These are phyloP conservation scores for Griposia aprilina DNA, from an alignment of 2,888 invertebrate species.

Conservation along the genomic window DNA sequence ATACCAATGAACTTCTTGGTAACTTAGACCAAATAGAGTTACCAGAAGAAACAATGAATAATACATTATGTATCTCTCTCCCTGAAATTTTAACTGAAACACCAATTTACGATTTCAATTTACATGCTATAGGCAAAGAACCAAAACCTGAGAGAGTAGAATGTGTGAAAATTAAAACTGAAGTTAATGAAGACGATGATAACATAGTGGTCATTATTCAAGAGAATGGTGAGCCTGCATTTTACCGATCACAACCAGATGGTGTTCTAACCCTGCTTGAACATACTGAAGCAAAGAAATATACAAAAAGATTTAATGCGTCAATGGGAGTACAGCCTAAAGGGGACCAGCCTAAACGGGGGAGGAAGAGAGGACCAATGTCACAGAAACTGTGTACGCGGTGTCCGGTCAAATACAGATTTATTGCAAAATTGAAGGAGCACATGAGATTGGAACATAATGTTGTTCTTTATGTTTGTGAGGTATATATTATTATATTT, in stretches of 20 bases:
- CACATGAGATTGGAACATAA: constrained; percentile 84
- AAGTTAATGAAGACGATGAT: constrained; percentile 59
- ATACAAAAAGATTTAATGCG: constrained; percentile 39
- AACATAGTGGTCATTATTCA: constrained; percentile 75
- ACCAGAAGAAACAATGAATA: constrained; percentile 65
- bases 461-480: constrained; percentile 80
- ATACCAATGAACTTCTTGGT: constrained; percentile 74
- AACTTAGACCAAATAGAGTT: constrained; percentile 72
- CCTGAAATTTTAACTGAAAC: constrained; percentile 68
- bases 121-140: constrained; percentile 70
- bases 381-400: constrained; percentile 75
- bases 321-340: constrained; percentile 10
- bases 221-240: constrained; percentile 70
- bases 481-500: constrained; percentile 75
- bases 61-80: constrained; percentile 78
- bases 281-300: constrained; percentile 59
- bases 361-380: constrained; percentile 82
- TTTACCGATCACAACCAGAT: constrained; percentile 66
- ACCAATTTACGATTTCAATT: constrained; percentile 72
- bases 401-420: constrained; percentile 84
- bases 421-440: constrained; percentile 81
- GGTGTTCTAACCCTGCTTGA: constrained; percentile 65
- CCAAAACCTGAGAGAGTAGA: not conserved
- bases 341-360: constrained; percentile 64
- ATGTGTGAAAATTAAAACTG: constrained; percentile 14